phyloP scores from a whole-genome alignment of 2,888 invertebrate species.

The Busseola fusca region DNA sequence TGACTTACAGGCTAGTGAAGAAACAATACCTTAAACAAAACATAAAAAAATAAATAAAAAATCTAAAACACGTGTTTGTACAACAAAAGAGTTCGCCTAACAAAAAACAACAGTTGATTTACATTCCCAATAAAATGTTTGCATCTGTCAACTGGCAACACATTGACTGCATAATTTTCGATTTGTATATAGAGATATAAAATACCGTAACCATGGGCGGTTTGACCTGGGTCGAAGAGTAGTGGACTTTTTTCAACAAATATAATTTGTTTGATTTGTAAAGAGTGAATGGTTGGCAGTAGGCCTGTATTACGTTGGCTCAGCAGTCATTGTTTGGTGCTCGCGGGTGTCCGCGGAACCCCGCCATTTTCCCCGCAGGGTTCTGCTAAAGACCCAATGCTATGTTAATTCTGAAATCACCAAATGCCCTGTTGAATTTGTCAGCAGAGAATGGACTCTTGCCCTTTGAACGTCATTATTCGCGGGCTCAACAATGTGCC shows the following conservation, averaged over 20 bases:
- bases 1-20: not conserved
- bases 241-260: constrained; percentile 83
- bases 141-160: constrained; percentile 55
- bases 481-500: constrained; percentile 58
- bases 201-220: constrained; percentile 62
- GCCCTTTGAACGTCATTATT: constrained; percentile 78
- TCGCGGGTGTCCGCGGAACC: constrained; percentile 85
- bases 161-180: constrained; percentile 56
- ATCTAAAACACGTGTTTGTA: constrained; percentile 30
- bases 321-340: constrained; percentile 79
- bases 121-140: constrained; percentile 35
- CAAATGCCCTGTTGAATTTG: constrained; percentile 80
- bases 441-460: constrained; percentile 75
- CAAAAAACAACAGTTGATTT: constrained; percentile 43
- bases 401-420: constrained; percentile 83
- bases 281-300: constrained; percentile 80
- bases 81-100: constrained; percentile 29
- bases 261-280: constrained; percentile 88
- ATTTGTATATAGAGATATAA: constrained; percentile 57
- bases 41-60: not conserved
- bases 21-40: too few species aligned
- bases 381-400: constrained; percentile 83
- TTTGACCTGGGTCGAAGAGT: constrained; percentile 72
- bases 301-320: constrained; percentile 74
- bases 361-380: constrained; percentile 86